phyloP scores from a whole-genome alignment of 2,797 vertebrate species.

The Crypturellus tataupa region DNA sequence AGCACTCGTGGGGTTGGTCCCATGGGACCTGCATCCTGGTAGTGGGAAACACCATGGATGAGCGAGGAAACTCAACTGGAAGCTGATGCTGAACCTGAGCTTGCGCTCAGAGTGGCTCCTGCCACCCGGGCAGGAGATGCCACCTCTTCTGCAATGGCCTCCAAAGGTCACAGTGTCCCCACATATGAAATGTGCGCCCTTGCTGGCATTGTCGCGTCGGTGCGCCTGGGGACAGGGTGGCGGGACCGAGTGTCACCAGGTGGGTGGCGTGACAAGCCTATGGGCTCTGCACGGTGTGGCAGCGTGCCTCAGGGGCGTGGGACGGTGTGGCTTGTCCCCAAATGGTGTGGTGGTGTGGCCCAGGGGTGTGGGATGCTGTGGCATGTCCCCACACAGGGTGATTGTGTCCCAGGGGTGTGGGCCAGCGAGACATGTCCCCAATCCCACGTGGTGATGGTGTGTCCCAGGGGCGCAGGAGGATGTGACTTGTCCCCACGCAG shows the following conservation, averaged over 20 bases:
- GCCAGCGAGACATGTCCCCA: no score
- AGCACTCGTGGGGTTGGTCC: not conserved
- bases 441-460: no score
- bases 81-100: not conserved
- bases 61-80: not conserved
- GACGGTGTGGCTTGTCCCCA: no score
- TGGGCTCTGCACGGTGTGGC: no score
- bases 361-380: not conserved
- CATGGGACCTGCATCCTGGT: not conserved
- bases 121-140: fast-evolving
- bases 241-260: fast-evolving
- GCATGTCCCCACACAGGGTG: not conserved
- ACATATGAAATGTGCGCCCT: fast-evolving
- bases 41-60: not conserved
- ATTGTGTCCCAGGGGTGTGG: no score
- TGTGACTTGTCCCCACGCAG: not conserved
- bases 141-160: not conserved
- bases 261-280: not conserved
- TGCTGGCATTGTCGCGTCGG: no score
- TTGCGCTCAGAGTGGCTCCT: fast-evolving
- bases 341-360: fast-evolving
- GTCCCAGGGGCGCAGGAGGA: not conserved
- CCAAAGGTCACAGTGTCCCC: not conserved
- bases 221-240: fast-evolving
- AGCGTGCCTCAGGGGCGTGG: not conserved